phyloP scores from a whole-genome alignment of 64 coral and sea anemone genomes.

The Montipora foliosa region DNA sequence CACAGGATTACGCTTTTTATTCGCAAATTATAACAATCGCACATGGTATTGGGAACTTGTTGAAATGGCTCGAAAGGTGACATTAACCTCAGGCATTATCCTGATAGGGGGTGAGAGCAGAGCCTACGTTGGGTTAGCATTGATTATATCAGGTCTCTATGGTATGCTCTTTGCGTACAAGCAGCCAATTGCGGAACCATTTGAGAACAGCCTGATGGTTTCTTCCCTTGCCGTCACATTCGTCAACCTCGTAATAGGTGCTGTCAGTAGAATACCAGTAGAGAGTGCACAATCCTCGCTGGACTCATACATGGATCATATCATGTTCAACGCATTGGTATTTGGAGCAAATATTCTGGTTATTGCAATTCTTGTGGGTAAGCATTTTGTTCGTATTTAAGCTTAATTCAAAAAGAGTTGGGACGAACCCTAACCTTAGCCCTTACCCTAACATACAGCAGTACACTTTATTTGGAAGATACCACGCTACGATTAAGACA shows the following conservation, averaged over 20 bases:
- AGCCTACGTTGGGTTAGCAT: background rate
- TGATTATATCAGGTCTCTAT: background rate
- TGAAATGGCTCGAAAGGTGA: background rate
- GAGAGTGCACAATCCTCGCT: no score
- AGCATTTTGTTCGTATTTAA: no score
- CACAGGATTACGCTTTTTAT: background rate
- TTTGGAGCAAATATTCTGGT: no score
- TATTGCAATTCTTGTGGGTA: no score
- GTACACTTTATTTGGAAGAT: no score
- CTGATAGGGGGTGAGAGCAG: background rate
- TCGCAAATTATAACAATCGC: background rate
- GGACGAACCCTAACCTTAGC: no score
- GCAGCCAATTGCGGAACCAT: background rate
- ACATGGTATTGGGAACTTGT: slow-evolving; percentile 17
- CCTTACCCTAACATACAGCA: no score
- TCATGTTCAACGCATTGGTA: no score
- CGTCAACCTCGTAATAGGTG: background rate
- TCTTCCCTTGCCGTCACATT: background rate
- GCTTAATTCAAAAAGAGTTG: no score
- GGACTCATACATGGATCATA: no score
- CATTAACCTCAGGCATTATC: background rate
- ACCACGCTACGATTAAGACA: no score
- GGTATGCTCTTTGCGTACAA: background rate
- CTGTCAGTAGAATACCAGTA: no score
- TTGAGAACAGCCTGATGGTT: background rate